Conservation (phyloP, 2,888 invertebrate genomes). For the Cryptophagus acutangulus region DNA sequence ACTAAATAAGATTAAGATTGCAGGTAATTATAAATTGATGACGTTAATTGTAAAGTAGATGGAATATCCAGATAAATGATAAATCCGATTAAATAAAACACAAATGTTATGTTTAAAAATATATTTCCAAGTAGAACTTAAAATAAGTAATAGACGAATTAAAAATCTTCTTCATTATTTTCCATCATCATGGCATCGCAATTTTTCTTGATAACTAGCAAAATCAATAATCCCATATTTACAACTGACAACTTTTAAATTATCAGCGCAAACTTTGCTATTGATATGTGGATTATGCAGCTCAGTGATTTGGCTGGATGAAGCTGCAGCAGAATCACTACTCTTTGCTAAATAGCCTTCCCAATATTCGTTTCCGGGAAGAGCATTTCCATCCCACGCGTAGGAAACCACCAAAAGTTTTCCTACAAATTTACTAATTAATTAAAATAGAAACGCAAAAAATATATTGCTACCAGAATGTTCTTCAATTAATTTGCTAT, state of each 20-base stretch:
- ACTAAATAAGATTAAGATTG: too few species aligned
- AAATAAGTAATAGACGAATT: too few species aligned
- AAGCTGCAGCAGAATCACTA: conserved; percentile 61
- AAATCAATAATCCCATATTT: conserved; percentile 27
- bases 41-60: too few species aligned
- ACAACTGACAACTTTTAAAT: conserved; percentile 50
- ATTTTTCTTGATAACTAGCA: conserved; percentile 18
- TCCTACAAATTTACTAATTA: conserved; percentile 22
- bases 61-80: too few species aligned
- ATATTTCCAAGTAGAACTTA: too few species aligned
- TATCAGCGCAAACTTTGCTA: conserved; percentile 49
- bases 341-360: conserved; percentile 51
- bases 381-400: conserved; percentile 68
- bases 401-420: conserved; percentile 60
- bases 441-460: not conserved
- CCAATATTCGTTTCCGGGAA: conserved; percentile 74
- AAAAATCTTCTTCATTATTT: too few species aligned
- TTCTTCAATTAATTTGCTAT: conserved; percentile 39
- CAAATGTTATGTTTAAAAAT: too few species aligned
- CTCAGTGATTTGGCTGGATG: conserved; percentile 57
- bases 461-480: not conserved
- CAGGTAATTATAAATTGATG: too few species aligned
- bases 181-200: too few species aligned
- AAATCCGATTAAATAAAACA: too few species aligned
- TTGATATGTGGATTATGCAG: conserved; percentile 59